Evolutionary conservation across 2,113 vertebrate species (phyloP).

Genomic region (Potamarius usumacintae): DNA sequence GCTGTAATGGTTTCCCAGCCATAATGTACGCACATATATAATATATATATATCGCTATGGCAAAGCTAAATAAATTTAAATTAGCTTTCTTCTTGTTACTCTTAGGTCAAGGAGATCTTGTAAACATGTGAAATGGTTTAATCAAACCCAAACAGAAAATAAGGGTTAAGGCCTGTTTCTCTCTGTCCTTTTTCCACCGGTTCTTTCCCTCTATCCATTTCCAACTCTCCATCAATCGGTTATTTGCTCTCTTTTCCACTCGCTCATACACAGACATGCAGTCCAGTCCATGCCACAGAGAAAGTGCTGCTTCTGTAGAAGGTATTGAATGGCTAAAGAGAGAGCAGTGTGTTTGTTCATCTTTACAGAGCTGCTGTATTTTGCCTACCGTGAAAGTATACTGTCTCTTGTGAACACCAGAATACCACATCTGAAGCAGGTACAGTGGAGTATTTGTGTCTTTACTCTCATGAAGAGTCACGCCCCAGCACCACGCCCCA

Average conservation of each 20-base stretch:
- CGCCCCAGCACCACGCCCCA: background rate
- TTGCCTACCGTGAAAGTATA: background rate
- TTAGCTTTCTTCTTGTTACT: background rate
- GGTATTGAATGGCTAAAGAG: slow-evolving; percentile 10
- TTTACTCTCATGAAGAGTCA: background rate
- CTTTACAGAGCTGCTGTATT: background rate
- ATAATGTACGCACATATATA: no score
- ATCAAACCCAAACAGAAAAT: background rate
- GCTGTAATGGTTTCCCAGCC: no score
- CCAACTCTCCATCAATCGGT: background rate
- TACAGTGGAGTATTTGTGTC: background rate
- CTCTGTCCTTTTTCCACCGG: background rate
- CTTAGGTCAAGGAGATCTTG: background rate
- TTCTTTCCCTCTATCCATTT: background rate
- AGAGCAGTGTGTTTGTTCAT: background rate
- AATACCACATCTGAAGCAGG: background rate
- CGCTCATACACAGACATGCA: background rate
- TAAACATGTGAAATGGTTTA: background rate
- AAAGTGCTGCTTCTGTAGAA: background rate
- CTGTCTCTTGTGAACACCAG: background rate
- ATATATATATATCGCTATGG: no score
- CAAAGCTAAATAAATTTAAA: no score
- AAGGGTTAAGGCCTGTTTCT: background rate
- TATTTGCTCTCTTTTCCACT: background rate
- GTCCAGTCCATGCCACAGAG: background rate